Conservation (phyloP, 2,888 invertebrate genomes). For the Ephialtes manifestator region DNA sequence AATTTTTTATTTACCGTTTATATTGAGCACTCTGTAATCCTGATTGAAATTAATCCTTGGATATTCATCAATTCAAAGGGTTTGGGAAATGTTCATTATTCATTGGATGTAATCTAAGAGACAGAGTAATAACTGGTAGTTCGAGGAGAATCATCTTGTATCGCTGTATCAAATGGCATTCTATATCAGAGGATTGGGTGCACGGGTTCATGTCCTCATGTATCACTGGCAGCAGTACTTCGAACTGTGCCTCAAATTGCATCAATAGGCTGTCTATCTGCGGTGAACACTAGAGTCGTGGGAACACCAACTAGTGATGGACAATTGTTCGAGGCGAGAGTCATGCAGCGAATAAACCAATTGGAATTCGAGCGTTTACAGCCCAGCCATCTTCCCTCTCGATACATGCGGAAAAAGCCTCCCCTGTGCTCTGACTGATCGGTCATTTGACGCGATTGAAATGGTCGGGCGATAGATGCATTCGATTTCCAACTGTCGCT, state of each 20-base stretch:
- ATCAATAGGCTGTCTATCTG: constrained; percentile 27
- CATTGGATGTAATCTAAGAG: neutral
- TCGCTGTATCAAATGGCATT: neutral
- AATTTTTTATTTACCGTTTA: neutral
- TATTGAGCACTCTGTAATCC: neutral
- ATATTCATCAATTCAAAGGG: neutral
- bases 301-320: neutral
- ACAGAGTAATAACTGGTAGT: neutral
- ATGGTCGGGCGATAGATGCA: neutral
- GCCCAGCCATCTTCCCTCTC: neutral
- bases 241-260: neutral
- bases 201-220: neutral
- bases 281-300: constrained; percentile 13
- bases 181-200: neutral
- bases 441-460: constrained; percentile 1
- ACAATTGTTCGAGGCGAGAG: constrained; percentile 28
- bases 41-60: neutral
- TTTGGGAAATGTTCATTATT: neutral
- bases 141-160: neutral
- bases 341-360: constrained; percentile 39
- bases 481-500: neutral
- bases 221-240: neutral
- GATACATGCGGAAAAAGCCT: neutral
- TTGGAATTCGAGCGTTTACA: constrained; percentile 34
- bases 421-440: neutral